These are phyloP conservation scores for Andrena haemorrhoa DNA, from an alignment of 2,888 invertebrate species.

Conservation along the genomic window DNA sequence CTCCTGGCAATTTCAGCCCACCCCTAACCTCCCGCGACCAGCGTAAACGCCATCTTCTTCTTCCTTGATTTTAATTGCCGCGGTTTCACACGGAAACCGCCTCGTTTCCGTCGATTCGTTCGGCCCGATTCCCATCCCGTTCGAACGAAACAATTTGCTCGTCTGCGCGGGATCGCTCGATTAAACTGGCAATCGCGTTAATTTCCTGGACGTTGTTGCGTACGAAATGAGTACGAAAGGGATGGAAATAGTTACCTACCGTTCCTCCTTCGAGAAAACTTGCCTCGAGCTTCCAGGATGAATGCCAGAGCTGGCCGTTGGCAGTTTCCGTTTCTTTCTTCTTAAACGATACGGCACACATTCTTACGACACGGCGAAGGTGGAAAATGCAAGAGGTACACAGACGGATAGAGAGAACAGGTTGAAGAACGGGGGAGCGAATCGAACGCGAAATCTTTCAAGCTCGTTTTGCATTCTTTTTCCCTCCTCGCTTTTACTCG, in stretches of 20 bases:
- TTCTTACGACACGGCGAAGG: constrained; percentile 45
- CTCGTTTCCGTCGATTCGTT: constrained; percentile 12
- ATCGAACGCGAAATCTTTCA: constrained; percentile 69
- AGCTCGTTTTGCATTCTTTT: constrained; percentile 58
- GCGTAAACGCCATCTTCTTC: constrained; percentile 24
- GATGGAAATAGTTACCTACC: not conserved
- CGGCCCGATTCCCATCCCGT: not conserved
- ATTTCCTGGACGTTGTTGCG: not conserved
- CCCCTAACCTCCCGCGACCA: constrained; percentile 10
- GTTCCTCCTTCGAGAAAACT: not conserved
- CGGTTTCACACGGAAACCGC: constrained; percentile 9
- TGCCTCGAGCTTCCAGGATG: constrained; percentile 17
- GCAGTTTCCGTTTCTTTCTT: constrained; percentile 13
- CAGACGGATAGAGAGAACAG: constrained; percentile 32
- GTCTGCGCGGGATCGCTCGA: not conserved
- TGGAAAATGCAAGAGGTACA: constrained; percentile 40
- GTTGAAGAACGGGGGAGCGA: constrained; percentile 48
- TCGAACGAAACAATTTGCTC: not conserved
- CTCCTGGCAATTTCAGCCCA: constrained; percentile 24
- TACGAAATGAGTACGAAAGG: not conserved
- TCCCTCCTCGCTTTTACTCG: constrained; percentile 38
- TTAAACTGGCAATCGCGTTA: constrained; percentile 3
- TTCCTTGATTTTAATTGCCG: constrained; percentile 45
- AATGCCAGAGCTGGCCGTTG: constrained; percentile 27
- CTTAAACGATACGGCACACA: constrained; percentile 41